phyloP scores from a whole-genome alignment of 1,140 invertebrate genomes.

The Trachymyrmex cornetzi region DNA sequence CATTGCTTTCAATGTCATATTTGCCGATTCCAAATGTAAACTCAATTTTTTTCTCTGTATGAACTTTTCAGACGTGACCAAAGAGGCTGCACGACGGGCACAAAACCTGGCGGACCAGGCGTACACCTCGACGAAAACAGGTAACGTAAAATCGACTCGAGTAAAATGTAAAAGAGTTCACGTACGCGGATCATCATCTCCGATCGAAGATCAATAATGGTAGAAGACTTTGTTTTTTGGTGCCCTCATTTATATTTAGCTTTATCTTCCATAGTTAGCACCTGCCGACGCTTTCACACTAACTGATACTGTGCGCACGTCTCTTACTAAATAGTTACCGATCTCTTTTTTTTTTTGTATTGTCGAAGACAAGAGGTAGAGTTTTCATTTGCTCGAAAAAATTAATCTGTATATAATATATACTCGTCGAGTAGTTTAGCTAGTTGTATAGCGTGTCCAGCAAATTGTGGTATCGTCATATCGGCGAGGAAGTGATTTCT shows the following conservation, averaged over 20 bases:
- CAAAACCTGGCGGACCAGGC: conserved; percentile 81
- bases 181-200: conserved; percentile 75
- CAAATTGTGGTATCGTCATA: background rate
- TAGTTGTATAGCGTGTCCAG: background rate
- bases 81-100: conserved; percentile 84
- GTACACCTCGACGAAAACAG: conserved; percentile 77
- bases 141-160: conserved; percentile 77
- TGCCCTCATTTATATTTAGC: conserved; percentile 87
- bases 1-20: conserved; percentile 86
- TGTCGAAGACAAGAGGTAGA: conserved; percentile 5
- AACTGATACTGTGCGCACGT: conserved; percentile 83
- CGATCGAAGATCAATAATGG: conserved; percentile 82
- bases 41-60: conserved; percentile 61
- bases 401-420: conserved; percentile 4
- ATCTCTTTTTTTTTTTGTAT: conserved; percentile 35
- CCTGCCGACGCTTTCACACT: conserved; percentile 86
- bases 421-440: conserved; percentile 32
- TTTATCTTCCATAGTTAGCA: conserved; percentile 87
- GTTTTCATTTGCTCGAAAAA: background rate
- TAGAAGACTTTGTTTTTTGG: conserved; percentile 85
- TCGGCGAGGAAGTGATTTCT: background rate
- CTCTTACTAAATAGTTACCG: conserved; percentile 83
- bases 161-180: conserved; percentile 70
- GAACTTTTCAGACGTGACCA: conserved; percentile 85
- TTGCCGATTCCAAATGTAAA: conserved; percentile 60